Conservation (phyloP, 2,797 vertebrate genomes). For the Iguana delicatissima region DNA sequence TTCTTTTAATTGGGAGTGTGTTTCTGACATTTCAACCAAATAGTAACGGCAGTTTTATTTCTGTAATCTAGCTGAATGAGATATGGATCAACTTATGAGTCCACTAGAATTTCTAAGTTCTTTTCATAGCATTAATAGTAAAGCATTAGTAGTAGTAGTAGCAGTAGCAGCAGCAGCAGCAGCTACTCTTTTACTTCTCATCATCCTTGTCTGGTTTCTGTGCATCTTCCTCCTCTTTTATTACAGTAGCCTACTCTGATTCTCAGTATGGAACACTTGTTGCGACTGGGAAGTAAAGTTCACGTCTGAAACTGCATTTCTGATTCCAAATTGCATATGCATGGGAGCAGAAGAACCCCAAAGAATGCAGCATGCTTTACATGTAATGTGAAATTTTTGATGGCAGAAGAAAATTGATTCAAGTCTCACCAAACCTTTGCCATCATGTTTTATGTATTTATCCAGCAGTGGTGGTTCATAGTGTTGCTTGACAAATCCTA, state of each 20-base stretch:
- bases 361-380: slow-evolving; percentile 65
- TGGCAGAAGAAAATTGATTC: slow-evolving; percentile 77
- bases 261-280: slow-evolving; percentile 60
- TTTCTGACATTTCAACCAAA: background rate
- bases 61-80: background rate
- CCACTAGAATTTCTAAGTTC: background rate
- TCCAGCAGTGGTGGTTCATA: slow-evolving; percentile 71
- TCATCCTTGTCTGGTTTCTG: too few species aligned
- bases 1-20: background rate
- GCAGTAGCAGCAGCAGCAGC: too few species aligned
- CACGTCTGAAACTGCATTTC: slow-evolving; percentile 29
- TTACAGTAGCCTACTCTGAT: background rate
- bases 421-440: slow-evolving; percentile 73
- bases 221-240: background rate
- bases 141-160: too few species aligned
- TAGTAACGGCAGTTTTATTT: background rate
- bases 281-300: slow-evolving; percentile 63
- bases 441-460: slow-evolving; percentile 78
- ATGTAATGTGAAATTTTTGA: slow-evolving; percentile 77
- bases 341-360: slow-evolving; percentile 59
- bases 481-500: slow-evolving; percentile 72
- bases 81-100: background rate
- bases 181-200: background rate
- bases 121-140: background rate
- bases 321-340: slow-evolving; percentile 48